Evolutionary conservation across 1,140 invertebrate species (phyloP).

Genomic region (Pemphigus obesinymphae): DNA sequence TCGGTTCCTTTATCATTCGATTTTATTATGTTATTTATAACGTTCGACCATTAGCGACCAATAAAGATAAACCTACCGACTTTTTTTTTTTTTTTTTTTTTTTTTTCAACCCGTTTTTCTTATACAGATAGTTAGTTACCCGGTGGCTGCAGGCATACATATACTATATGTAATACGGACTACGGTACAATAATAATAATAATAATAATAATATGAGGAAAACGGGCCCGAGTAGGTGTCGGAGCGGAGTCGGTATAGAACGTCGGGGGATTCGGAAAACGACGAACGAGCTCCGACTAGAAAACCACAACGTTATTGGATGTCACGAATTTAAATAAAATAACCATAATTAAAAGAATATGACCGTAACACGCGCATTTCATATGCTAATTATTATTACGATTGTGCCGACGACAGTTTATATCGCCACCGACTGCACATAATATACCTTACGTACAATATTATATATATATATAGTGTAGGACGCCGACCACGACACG

Average conservation of each 20-base stretch:
- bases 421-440: neutral
- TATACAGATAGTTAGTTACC: too few relatives aligned
- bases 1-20: slow-evolving; percentile 38
- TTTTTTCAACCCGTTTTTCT: slow-evolving; percentile 2
- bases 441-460: neutral
- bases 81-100: neutral
- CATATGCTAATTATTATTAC: slow-evolving; percentile 13
- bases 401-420: neutral
- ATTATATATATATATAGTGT: too few relatives aligned
- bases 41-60: slow-evolving; percentile 37
- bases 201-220: neutral
- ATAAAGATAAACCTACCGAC: slow-evolving; percentile 36
- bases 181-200: neutral
- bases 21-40: slow-evolving; percentile 42
- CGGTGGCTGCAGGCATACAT: too few relatives aligned
- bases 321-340: slow-evolving; percentile 36
- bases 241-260: neutral
- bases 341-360: slow-evolving; percentile 13
- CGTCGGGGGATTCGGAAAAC: neutral
- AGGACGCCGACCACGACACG: too few relatives aligned
- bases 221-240: slow-evolving; percentile 1
- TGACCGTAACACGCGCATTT: neutral
- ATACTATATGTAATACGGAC: neutral
- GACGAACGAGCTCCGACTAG: neutral
- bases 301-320: slow-evolving; percentile 15